A percentile compares a stretch with the other conserved stretches of the same genome.
Conservation (phyloP, 2,797 vertebrate genomes). For the Staurois parvus region DNA sequence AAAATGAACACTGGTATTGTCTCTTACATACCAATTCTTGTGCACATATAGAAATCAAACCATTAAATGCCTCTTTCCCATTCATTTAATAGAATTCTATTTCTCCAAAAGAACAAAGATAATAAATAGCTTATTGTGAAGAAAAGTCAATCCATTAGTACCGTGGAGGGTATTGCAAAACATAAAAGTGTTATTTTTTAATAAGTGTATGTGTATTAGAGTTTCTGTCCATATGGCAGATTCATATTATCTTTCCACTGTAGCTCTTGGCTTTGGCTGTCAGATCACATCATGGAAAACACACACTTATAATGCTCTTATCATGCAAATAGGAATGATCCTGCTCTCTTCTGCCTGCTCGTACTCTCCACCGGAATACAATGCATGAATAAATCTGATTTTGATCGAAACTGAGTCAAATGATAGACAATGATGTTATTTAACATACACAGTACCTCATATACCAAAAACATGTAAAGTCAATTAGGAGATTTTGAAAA, state of each 20-base stretch:
- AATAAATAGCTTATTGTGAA: constrained; percentile 49
- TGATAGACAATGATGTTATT: constrained; percentile 57
- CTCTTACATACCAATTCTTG: not conserved
- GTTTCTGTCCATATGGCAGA: constrained; percentile 43
- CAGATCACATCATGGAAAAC: constrained; percentile 60
- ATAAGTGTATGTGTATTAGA: constrained; percentile 57
- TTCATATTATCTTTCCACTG: constrained; percentile 52
- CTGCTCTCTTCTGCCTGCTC: constrained; percentile 28
- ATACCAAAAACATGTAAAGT: constrained; percentile 47
- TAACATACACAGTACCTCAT: constrained; percentile 36
- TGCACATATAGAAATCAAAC: constrained; percentile 27
- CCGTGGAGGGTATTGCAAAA: constrained; percentile 21
- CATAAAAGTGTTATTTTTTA: constrained; percentile 50
- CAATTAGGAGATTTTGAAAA: constrained; percentile 46
- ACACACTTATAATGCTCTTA: constrained; percentile 57
- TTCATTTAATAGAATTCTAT: constrained; percentile 45
- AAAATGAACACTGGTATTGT: constrained; percentile 48
- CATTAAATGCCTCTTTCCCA: constrained; percentile 11
- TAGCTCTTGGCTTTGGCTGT: constrained; percentile 56
- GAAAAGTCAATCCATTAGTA: constrained; percentile 21
- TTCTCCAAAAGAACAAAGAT: constrained; percentile 43
- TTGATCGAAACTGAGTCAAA: constrained; percentile 50
- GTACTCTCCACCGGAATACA: constrained; percentile 29
- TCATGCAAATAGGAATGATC: constrained; percentile 60
- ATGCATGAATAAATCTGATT: constrained; percentile 57